A percentile compares a stretch with the other conserved stretches of the same genome.
phyloP scores from a whole-genome alignment of 2,888 invertebrate species.

The Zygaena filipendulae region DNA sequence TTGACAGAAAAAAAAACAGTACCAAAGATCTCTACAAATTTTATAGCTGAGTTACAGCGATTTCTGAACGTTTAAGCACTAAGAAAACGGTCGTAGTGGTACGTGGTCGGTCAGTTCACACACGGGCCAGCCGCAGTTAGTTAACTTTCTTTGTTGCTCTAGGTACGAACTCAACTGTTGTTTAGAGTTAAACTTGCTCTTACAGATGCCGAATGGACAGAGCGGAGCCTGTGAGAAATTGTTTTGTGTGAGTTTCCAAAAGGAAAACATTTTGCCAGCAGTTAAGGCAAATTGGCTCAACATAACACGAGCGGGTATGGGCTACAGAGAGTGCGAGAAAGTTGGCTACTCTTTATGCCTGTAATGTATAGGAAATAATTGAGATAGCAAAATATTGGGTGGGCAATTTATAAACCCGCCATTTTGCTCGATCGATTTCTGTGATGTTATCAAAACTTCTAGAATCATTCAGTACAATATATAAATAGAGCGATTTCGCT shows the following conservation, averaged over 20 bases:
- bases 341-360: too few relatives aligned
- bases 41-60: too few relatives aligned
- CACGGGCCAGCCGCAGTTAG: slow-evolving; percentile 33
- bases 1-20: too few relatives aligned
- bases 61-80: too few relatives aligned
- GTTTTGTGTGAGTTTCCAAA: slow-evolving; percentile 59
- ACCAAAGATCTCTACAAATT: too few relatives aligned
- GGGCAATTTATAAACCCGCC: too few relatives aligned
- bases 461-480: too few relatives aligned
- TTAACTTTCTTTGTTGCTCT: slow-evolving; percentile 55
- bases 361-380: slow-evolving; percentile 22
- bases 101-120: slow-evolving; percentile 28
- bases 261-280: slow-evolving; percentile 60
- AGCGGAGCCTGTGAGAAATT: slow-evolving; percentile 49
- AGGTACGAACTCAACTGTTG: slow-evolving; percentile 38
- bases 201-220: slow-evolving; percentile 53
- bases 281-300: slow-evolving; percentile 55
- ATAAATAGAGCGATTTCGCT: too few relatives aligned
- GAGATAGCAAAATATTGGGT: slow-evolving; percentile 18
- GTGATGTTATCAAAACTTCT: too few relatives aligned
- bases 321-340: too few relatives aligned
- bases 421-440: too few relatives aligned
- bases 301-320: slow-evolving; percentile 14
- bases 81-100: too few relatives aligned
- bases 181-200: slow-evolving; percentile 52